Base-by-base conservation (phyloP, 1,140 invertebrate species). In the Drosophila baimaii region DNA sequence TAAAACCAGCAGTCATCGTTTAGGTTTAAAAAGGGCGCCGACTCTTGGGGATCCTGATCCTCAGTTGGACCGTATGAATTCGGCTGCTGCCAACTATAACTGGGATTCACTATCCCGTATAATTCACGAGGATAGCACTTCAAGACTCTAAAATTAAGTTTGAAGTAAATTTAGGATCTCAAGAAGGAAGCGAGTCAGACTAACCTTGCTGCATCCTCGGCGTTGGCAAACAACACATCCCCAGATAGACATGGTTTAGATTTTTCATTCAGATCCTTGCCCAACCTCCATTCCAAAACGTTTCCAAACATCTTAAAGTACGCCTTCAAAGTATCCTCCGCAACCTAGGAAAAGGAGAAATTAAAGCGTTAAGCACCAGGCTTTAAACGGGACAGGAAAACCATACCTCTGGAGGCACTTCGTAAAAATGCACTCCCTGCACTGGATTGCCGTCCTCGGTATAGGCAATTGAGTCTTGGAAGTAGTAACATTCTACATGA, bases 81-180 rank as follows among this genome's bases (percentile, higher is more conserved):
- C 0, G 88, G 85, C 52, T 90, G 88, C 55, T 73, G 63, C 88
- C 88, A 90, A 31, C 85, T 90, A 23, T 86, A 56, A 23, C 82
- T 77, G 39, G 88, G 62, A 12, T 69, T 27, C 0, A 78, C 0
- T 3, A 9, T 3, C 1, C 49, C 44, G 9, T 58, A 47, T 10
- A 59, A 17, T 44, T 57, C 12, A 39, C 66, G 68, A 2, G 61
- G 41, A 7, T 27, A 41, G n/a, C 58, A 49, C 2, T 17, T 21
- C 51, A 84, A 13, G 2, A 52, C 65, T 25, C 73, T 72, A 35
- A 4, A n/a, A 44, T 21, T n/a, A n/a, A n/a, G n/a, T n/a, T n/a
- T 4, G 0, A 39, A 1, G 8, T 3, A 0, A 1, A 56, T 5
- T 27, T 25, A 23, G 25, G 41, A 19, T 19, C 3, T 5, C n/a